Conservation (phyloP, 2,797 vertebrate genomes). For the Sebastes itinus region DNA sequence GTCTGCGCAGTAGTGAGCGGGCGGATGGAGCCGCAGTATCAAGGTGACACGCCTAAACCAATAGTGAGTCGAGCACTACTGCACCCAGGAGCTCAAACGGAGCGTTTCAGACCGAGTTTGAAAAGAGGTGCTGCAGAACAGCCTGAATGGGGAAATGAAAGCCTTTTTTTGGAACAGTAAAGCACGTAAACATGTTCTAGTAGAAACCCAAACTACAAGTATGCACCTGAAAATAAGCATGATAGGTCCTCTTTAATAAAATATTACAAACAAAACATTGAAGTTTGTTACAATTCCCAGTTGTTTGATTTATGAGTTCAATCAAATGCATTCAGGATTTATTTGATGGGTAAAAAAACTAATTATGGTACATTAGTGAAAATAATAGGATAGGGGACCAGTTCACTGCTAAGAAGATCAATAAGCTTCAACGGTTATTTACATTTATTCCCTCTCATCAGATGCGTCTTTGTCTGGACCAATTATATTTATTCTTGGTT, state of each 20-base stretch:
- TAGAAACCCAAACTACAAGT: no score
- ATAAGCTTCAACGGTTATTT: slow-evolving; percentile 9
- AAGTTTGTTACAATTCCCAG: background rate
- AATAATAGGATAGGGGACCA: background rate
- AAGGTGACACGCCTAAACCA: accelerated
- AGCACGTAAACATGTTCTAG: no score
- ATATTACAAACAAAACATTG: background rate
- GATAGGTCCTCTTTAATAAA: background rate
- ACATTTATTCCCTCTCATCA: slow-evolving; percentile 5
- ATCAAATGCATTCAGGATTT: background rate
- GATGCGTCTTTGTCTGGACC: background rate
- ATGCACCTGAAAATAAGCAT: no score
- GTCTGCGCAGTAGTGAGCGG: no score
- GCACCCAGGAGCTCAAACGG: no score
- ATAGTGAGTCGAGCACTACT: no score
- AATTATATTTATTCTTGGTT: slow-evolving; percentile 39
- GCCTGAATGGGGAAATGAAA: no score
- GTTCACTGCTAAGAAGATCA: no score
- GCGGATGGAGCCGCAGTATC: no score
- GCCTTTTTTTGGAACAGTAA: no score
- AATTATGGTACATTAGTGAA: background rate
- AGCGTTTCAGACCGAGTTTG: accelerated
- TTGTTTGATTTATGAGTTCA: background rate
- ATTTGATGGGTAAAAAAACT: background rate
- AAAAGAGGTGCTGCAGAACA: no score